Base-by-base conservation (phyloP, 2,113 vertebrate species). In the Acrocephalus arundinaceus region DNA sequence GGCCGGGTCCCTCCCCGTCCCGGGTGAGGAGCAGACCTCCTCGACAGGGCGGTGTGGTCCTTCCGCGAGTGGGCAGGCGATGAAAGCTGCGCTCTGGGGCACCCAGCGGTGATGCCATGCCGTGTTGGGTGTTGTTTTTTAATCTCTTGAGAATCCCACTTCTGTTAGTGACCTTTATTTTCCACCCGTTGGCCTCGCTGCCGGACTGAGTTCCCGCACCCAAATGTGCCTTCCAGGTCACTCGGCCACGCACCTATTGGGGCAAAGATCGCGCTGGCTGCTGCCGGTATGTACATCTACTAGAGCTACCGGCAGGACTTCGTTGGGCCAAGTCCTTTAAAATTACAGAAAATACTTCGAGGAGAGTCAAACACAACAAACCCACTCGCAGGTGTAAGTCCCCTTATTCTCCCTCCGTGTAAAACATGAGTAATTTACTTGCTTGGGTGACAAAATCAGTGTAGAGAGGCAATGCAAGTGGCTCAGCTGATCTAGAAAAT, bases 351-450 rank as follows among this genome's bases (percentile, higher is more conserved):
- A 67, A 55, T 25, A 51, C n/a, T 75, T 31, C 0, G 18, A 63
- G 20, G 57, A 72, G 55, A 72, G 61, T 16, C 70, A 77, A 71
- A 70, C 15, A 10, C 8, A 71, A 33, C 57, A 41, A 70, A 63
- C 15, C 3, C 6, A 1, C 68, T 48, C 0, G 0, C 13, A 23
- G n/a, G 9, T 31, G 30, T 66, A 61, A 81, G 37, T 20, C 19
- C 27, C 21, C 20, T 74, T 57, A 11, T 54, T 46, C 31, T 68
- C 33, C 10, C 55, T 77, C 17, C 1, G 0, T 24, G 31, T 30
- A n/a, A 33, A 66, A 21, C n/a, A 14, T 37, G 1, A 35, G 22
- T 41, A 30, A 83, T 51, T 59, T 51, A 74, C 48, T 17, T 58
- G 52, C 37, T 15, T 28, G 43, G 37, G 43, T 35, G 37, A 45